These are phyloP conservation scores for Leucophenga montana DNA, from an alignment of 2,888 invertebrate species.

Conservation along the genomic window DNA sequence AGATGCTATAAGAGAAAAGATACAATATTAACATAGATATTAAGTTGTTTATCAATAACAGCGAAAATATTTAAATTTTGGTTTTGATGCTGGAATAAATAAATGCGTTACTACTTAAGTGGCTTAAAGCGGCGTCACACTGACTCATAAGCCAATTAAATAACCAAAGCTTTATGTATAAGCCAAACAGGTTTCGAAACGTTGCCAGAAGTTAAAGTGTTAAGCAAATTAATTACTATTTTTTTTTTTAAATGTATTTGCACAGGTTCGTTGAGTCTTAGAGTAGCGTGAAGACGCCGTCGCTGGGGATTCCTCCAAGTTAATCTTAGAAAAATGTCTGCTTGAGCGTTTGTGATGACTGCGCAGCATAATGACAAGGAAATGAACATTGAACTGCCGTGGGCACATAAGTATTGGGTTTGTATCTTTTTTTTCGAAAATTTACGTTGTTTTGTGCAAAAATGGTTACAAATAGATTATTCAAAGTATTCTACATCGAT, in stretches of 20 bases:
- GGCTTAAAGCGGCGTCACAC: background rate
- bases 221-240: constrained; percentile 51
- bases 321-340: too few species aligned
- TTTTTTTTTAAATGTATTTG: constrained; percentile 29
- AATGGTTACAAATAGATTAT: too few species aligned
- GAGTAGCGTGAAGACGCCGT: background rate
- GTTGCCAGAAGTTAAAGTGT: constrained; percentile 12
- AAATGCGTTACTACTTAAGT: background rate
- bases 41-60: background rate
- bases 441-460: too few species aligned
- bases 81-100: background rate
- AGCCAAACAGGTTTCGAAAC: constrained; percentile 6
- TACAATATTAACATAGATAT: background rate
- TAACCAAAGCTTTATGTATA: background rate
- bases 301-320: constrained; percentile 52
- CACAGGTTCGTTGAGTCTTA: too few species aligned
- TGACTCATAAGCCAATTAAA: constrained; percentile 15
- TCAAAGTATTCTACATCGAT: too few species aligned
- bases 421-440: too few species aligned
- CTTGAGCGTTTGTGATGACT: background rate
- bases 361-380: too few species aligned
- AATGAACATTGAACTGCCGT: too few species aligned
- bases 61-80: background rate
- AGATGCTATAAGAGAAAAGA: constrained; percentile 51
- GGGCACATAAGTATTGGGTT: too few species aligned